A percentile compares a stretch with the other conserved stretches of the same genome.
phyloP scores from a whole-genome alignment of 2,888 invertebrate genomes.

The Synergus umbraculus region DNA sequence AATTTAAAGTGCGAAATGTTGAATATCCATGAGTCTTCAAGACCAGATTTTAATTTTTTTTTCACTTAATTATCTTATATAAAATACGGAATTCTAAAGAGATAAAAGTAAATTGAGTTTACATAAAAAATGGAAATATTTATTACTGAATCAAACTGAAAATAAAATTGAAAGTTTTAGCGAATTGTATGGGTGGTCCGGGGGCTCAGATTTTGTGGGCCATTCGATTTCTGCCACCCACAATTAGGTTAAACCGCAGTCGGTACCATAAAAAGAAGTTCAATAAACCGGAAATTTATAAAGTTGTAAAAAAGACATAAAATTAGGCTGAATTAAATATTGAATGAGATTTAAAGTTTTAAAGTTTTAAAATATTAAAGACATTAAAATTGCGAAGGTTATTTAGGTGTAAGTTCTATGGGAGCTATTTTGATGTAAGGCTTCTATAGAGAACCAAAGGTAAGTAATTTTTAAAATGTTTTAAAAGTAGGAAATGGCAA shows the following conservation, averaged over 20 bases:
- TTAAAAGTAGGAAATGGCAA: too few relatives aligned
- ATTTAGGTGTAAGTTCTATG: too few relatives aligned
- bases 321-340: background rate
- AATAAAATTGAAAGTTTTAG: background rate
- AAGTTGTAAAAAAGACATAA: background rate
- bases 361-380: too few relatives aligned
- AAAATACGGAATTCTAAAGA: background rate
- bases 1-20: too few relatives aligned
- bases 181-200: background rate
- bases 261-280: background rate
- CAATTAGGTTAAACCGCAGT: conserved; percentile 1
- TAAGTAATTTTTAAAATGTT: too few relatives aligned
- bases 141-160: background rate
- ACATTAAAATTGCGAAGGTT: too few relatives aligned
- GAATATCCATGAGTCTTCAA: background rate
- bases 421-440: too few relatives aligned
- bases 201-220: background rate
- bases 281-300: background rate
- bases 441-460: too few relatives aligned
- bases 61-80: background rate
- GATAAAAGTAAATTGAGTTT: background rate
- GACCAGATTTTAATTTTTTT: background rate
- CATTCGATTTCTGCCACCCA: conserved; percentile 1
- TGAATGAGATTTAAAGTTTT: background rate
- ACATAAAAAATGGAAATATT: background rate